A percentile compares a stretch with the other conserved stretches of the same genome.
These are phyloP conservation scores for Hedychridium roseum DNA, from an alignment of 2,888 invertebrate species.

Conservation along the genomic window DNA sequence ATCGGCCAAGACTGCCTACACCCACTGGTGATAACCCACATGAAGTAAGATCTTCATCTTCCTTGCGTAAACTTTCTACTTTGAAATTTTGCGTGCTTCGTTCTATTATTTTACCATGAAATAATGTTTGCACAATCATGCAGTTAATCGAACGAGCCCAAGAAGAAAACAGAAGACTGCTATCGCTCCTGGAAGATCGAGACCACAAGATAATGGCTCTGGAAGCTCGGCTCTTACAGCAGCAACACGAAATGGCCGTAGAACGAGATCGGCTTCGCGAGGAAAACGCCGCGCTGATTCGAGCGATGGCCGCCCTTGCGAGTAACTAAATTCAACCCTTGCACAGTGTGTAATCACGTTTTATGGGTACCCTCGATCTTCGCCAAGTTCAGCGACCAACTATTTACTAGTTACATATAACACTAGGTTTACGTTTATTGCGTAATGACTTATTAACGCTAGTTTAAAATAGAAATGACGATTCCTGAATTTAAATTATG, in stretches of 20 bases:
- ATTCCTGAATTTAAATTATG: too few relatives aligned
- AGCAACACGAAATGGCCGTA: conserved; percentile 55
- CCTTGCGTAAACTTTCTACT: too few relatives aligned
- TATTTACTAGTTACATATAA: conserved; percentile 14
- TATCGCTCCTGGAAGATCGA: conserved; percentile 59
- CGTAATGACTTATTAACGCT: conserved; percentile 28
- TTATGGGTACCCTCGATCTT: conserved; percentile 9
- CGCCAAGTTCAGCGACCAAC: neutral
- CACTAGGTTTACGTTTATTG: conserved; percentile 27
- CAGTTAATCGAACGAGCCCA: conserved; percentile 61
- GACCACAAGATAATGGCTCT: conserved; percentile 60
- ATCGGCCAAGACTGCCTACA: conserved; percentile 56
- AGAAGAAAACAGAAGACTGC: conserved; percentile 60
- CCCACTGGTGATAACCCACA: conserved; percentile 61
- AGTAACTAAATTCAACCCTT: conserved; percentile 41
- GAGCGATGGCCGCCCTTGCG: conserved; percentile 58
- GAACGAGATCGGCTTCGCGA: conserved; percentile 58
- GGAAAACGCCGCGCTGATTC: conserved; percentile 58
- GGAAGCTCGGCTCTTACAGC: conserved; percentile 56
- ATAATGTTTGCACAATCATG: neutral
- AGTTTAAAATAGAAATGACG: conserved; percentile 11
- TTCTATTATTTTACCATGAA: too few relatives aligned
- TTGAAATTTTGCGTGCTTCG: too few relatives aligned
- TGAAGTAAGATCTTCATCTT: conserved; percentile 47
- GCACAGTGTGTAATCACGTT: conserved; percentile 14